phyloP scores from a whole-genome alignment of 2,888 invertebrate species.

The Toxonevra muliebris region DNA sequence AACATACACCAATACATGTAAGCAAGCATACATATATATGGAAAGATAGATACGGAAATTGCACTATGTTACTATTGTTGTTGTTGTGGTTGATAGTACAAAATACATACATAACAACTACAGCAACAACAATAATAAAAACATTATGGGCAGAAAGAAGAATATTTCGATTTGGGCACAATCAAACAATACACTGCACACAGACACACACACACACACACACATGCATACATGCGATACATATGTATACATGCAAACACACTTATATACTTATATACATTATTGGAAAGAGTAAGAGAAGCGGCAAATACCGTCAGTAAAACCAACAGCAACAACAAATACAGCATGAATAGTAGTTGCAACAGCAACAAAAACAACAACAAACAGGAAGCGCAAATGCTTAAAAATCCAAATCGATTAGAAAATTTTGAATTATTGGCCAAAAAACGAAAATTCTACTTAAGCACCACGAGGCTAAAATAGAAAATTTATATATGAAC shows the following conservation, averaged over 20 bases:
- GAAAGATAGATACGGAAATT: background rate
- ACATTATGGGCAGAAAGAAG: too few relatives aligned
- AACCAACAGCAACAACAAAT: too few relatives aligned
- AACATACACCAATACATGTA: background rate
- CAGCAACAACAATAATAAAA: too few relatives aligned
- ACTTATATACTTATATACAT: background rate
- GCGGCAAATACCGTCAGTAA: too few relatives aligned
- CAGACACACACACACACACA: background rate
- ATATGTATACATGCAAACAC: background rate
- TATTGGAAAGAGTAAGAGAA: background rate
- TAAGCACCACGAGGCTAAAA: background rate
- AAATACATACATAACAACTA: too few relatives aligned
- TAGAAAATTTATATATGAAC: too few relatives aligned
- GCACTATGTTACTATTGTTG: too few relatives aligned
- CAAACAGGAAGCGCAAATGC: too few relatives aligned
- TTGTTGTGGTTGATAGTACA: too few relatives aligned
- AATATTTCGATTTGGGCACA: background rate
- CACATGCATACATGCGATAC: background rate
- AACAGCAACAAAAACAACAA: too few relatives aligned
- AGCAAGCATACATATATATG: too few relatives aligned
- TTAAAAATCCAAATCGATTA: constrained; percentile 25
- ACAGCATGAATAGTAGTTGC: too few relatives aligned
- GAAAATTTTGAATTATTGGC: constrained; percentile 32
- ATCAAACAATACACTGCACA: background rate
- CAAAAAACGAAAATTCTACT: constrained; percentile 18